These are phyloP conservation scores for Meandrusa payeni DNA, from an alignment of 2,888 invertebrate species.

Conservation along the genomic window DNA sequence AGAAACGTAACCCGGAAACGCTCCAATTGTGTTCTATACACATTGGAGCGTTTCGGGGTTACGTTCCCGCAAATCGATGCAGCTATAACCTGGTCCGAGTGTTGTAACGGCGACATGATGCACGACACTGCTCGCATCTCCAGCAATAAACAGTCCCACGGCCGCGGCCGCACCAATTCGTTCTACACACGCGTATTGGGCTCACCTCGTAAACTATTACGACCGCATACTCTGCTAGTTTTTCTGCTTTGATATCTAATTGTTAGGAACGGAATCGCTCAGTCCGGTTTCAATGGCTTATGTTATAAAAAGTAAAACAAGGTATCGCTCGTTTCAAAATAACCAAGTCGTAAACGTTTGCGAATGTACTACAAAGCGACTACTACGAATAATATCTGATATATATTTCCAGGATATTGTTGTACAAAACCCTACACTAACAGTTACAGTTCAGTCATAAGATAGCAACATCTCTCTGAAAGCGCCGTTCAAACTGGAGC, in stretches of 20 bases:
- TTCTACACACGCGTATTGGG: conserved; percentile 7
- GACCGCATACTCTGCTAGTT: conserved; percentile 1
- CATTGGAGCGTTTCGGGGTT: too few relatives aligned
- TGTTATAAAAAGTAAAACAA: too few relatives aligned
- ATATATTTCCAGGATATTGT: too few relatives aligned
- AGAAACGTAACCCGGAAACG: conserved; percentile 9
- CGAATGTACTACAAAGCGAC: too few relatives aligned
- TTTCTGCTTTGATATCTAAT: conserved; percentile 5
- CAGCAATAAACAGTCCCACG: conserved; percentile 27
- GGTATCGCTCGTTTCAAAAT: too few relatives aligned
- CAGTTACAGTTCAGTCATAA: too few relatives aligned
- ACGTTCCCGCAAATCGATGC: neutral
- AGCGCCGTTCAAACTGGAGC: too few relatives aligned
- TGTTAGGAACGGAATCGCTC: neutral
- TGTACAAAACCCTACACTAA: too few relatives aligned
- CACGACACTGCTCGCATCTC: conserved; percentile 15
- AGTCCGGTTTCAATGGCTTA: too few relatives aligned
- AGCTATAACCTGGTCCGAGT: neutral
- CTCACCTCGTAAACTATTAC: conserved; percentile 12
- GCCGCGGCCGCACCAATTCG: conserved; percentile 16
- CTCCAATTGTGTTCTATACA: neutral
- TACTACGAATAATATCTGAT: too few relatives aligned
- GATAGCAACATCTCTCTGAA: too few relatives aligned
- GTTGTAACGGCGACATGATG: conserved; percentile 9
- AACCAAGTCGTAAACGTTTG: too few relatives aligned